phyloP scores from a whole-genome alignment of 2,888 invertebrate genomes.

The Caenorhabditis zanzibari region DNA sequence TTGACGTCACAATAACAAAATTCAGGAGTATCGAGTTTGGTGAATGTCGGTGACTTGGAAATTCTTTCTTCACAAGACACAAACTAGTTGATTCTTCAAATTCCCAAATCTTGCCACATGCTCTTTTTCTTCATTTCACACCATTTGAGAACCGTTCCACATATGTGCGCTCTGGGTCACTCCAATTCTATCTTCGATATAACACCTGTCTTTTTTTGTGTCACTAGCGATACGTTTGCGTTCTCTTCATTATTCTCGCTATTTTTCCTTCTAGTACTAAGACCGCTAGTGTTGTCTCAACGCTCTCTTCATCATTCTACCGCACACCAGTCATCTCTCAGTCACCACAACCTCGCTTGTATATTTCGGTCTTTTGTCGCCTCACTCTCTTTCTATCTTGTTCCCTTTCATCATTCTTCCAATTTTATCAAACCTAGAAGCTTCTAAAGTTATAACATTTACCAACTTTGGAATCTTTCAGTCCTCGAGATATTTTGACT shows the following conservation, averaged over 20 bases:
- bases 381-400: conserved; percentile 26
- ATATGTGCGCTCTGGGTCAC: too few species aligned
- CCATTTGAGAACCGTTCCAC: too few species aligned
- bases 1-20: neutral
- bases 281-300: conserved; percentile 9
- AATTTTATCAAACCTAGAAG: neutral
- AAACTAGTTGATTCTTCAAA: too few species aligned
- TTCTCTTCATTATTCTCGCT: neutral
- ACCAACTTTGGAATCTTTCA: neutral
- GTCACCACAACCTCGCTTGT: conserved; percentile 6
- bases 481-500: neutral
- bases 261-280: neutral
- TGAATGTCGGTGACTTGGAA: too few species aligned
- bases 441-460: neutral
- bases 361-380: conserved; percentile 25
- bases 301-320: neutral
- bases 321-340: neutral
- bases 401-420: neutral
- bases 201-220: conserved; percentile 6
- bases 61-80: too few species aligned
- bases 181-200: neutral
- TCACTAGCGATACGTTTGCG: neutral
- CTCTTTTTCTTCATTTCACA: too few species aligned
- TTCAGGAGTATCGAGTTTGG: neutral
- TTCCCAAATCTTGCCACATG: too few species aligned